Percentiles rank a stretch among this genome's conserved stretches.
Evolutionary conservation across 2,888 invertebrate genomes (phyloP).

Genomic region (Volucella bombylans): DNA sequence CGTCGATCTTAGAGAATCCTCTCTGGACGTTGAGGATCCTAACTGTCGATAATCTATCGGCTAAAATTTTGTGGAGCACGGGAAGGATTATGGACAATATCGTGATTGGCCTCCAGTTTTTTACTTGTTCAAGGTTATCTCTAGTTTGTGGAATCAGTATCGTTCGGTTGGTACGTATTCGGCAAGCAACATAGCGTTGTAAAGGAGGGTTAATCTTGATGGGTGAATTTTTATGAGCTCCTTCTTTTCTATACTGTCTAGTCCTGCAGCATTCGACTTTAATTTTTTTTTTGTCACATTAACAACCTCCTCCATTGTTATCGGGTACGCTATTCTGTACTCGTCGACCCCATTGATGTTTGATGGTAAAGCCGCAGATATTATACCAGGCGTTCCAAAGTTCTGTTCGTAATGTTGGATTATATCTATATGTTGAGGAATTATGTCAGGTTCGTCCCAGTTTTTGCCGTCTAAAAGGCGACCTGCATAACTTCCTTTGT

Average conservation of each 20-base stretch:
- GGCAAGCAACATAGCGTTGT: background rate
- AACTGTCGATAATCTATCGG: background rate
- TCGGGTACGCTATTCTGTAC: too few relatives aligned
- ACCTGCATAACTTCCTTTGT: too few relatives aligned
- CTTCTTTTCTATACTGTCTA: background rate
- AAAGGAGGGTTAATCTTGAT: background rate
- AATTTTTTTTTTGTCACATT: conserved; percentile 1
- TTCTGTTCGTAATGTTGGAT: too few relatives aligned
- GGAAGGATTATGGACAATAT: conserved; percentile 2
- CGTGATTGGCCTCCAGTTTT: conserved; percentile 13
- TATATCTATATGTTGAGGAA: too few relatives aligned
- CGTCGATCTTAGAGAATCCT: conserved; percentile 3
- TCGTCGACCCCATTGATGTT: too few relatives aligned
- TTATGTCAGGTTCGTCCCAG: too few relatives aligned
- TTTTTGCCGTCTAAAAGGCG: too few relatives aligned
- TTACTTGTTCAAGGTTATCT: background rate
- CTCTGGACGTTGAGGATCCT: background rate
- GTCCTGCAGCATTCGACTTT: too few relatives aligned
- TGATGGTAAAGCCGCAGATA: too few relatives aligned
- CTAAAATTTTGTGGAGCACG: background rate
- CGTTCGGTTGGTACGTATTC: background rate
- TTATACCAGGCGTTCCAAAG: too few relatives aligned
- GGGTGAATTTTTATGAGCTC: background rate
- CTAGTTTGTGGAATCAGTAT: background rate
- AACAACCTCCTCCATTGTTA: too few relatives aligned